Evolutionary conservation across 2,888 invertebrate species (phyloP).

Genomic region (Folsomia manolachei): DNA sequence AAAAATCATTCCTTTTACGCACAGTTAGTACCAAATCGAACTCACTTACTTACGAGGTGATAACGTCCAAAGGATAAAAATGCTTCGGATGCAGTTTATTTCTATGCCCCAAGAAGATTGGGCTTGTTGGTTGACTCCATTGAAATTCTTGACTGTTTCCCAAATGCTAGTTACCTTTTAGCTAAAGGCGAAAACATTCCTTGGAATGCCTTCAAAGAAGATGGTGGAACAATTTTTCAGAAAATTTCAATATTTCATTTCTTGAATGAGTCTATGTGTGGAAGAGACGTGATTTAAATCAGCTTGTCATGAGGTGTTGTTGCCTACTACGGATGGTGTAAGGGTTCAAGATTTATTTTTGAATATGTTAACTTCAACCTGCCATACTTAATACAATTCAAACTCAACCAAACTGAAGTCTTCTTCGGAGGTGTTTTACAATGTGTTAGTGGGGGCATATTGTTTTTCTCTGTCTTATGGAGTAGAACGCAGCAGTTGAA

Average conservation of each 20-base stretch:
- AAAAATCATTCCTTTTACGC: neutral
- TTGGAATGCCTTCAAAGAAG: neutral
- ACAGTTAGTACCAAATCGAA: neutral
- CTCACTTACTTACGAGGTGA: neutral
- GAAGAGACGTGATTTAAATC: slow-evolving; percentile 39
- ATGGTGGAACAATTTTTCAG: neutral
- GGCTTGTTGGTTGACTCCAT: neutral
- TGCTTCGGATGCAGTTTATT: neutral
- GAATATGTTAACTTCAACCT: neutral
- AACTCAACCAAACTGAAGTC: too few species aligned
- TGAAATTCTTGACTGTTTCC: neutral
- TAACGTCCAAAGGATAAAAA: neutral
- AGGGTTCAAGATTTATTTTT: neutral
- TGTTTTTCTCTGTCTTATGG: neutral
- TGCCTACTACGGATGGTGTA: neutral
- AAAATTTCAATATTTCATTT: slow-evolving; percentile 33
- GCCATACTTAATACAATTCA: neutral
- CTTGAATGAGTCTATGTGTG: neutral
- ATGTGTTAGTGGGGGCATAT: neutral
- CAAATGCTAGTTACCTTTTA: neutral
- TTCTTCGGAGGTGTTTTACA: neutral
- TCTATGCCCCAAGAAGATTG: neutral
- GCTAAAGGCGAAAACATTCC: neutral
- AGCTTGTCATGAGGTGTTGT: slow-evolving; percentile 42
- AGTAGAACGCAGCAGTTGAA: neutral